Evolutionary conservation across 2,113 vertebrate species (phyloP), one percentile per base, ranked within the genome.

Genomic region (Maccullochella peelii): DNA sequence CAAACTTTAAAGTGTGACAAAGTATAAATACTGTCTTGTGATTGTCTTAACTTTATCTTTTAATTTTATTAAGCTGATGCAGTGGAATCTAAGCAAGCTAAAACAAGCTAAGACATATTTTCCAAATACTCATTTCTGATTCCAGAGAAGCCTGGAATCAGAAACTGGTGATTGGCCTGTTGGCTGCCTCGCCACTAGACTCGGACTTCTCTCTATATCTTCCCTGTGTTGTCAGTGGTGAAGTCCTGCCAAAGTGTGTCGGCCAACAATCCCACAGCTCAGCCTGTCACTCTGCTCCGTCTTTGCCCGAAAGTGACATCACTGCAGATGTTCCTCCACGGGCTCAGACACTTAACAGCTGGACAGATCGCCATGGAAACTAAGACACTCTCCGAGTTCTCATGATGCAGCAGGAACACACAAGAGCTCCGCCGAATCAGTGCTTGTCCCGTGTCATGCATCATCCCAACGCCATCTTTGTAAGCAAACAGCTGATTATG

Each of bases 311-410:
- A 30, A 61, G 77, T 93, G 87, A 93, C 90, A 75, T 94, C 90
- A 91, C 80, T 59, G 77, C 89, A 93, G 92, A 92, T 94, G 90
- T 88, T 89, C 36, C 78, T 80, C 55, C 16, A 8, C 73, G 23
- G 52, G 70, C 75, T 78, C 86, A 55, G 76, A 80, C 50, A 44
- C 61, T 36, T 3, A 82, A 86, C 87, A 91, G 86, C 90, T 90
- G 88, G 74, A 72, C 70, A 2, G 20, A 68, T 86, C 50, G 7
- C 80, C 58, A 42, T 79, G 80, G 75, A 83, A 68, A 89, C 67
- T 5, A 2, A 25, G 12, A 74, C 23, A 52, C 30, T 42, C 68
- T 25, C 66, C 30, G 33, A 44, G 66, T 86, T 91, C 89, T 80
- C 80, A 83, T 78, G 66, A 85, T 79, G 73, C 54, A 42, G 42